A percentile compares a stretch with the other conserved stretches of the same genome.
Conservation (phyloP, 2,888 invertebrate genomes). For the Tyria jacobaeae region DNA sequence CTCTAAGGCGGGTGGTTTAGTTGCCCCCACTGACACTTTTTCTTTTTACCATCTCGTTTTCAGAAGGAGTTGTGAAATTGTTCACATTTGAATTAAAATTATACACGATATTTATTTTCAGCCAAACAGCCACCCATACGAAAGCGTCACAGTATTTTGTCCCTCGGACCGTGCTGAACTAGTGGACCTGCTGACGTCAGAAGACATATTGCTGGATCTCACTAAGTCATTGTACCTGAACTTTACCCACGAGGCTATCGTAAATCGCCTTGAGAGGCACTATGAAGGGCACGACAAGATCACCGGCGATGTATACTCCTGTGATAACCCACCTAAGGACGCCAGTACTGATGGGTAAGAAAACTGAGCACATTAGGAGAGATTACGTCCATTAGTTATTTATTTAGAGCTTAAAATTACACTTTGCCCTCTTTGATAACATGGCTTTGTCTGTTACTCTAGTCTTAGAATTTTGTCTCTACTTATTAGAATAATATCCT, state of each 20-base stretch:
- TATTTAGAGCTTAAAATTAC: too few species aligned
- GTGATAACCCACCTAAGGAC: conserved; percentile 88
- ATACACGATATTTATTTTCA: conserved; percentile 68
- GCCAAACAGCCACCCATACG: conserved; percentile 93
- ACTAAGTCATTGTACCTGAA: conserved; percentile 93
- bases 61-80: too few species aligned
- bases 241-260: conserved; percentile 93
- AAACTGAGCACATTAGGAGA: neutral
- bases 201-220: conserved; percentile 93
- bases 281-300: conserved; percentile 92
- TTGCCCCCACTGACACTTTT: too few species aligned
- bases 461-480: too few species aligned
- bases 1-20: too few species aligned
- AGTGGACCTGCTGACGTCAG: conserved; percentile 90
- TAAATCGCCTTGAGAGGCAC: conserved; percentile 89
- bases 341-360: conserved; percentile 87
- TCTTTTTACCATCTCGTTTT: too few species aligned
- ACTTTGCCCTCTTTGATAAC: too few species aligned
- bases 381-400: too few species aligned
- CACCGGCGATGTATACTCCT: conserved; percentile 93
- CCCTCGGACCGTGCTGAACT: conserved; percentile 91
- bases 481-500: too few species aligned
- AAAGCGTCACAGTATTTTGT: conserved; percentile 95
- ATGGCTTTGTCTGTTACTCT: too few species aligned
- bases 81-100: neutral